Conservation (phyloP, 1,140 invertebrate species). For the Zaprionus africanus region DNA sequence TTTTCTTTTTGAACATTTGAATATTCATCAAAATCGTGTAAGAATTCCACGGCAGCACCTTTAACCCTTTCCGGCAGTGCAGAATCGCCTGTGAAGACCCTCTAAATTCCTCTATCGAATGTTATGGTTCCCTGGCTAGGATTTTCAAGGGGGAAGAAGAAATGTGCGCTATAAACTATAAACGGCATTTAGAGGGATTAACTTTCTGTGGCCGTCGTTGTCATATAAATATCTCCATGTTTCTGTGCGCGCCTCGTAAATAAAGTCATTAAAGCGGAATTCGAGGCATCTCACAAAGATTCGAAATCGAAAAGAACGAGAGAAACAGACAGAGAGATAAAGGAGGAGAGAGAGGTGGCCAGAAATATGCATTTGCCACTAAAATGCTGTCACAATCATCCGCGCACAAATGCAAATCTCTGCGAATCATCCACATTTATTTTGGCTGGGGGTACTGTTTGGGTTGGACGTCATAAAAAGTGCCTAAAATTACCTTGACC, state of each 20-base stretch:
- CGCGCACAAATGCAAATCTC: constrained; percentile 34
- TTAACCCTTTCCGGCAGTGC: neutral
- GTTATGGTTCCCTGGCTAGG: neutral
- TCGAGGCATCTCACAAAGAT: constrained; percentile 50
- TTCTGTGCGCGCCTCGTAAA: constrained; percentile 68
- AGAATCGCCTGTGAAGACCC: neutral
- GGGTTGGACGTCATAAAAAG: constrained; percentile 50
- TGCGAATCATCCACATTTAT: constrained; percentile 29
- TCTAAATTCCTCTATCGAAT: neutral
- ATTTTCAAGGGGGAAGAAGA: constrained; percentile 8
- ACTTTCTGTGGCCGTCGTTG: constrained; percentile 77
- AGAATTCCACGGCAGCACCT: neutral
- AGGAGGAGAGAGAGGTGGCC: constrained; percentile 14
- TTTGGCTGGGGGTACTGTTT: constrained; percentile 17
- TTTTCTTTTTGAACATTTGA: constrained; percentile 31
- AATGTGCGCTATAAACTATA: constrained; percentile 76
- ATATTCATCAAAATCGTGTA: neutral
- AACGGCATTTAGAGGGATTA: constrained; percentile 80
- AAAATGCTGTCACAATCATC: constrained; percentile 29
- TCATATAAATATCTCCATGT: constrained; percentile 64
- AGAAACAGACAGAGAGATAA: neutral
- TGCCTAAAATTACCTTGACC: constrained; percentile 76
- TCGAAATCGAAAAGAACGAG: constrained; percentile 48
- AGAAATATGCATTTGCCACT: constrained; percentile 29
- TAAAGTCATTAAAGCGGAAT: constrained; percentile 77